Conservation (phyloP, 2,113 vertebrate species). For the Proteles cristata region DNA sequence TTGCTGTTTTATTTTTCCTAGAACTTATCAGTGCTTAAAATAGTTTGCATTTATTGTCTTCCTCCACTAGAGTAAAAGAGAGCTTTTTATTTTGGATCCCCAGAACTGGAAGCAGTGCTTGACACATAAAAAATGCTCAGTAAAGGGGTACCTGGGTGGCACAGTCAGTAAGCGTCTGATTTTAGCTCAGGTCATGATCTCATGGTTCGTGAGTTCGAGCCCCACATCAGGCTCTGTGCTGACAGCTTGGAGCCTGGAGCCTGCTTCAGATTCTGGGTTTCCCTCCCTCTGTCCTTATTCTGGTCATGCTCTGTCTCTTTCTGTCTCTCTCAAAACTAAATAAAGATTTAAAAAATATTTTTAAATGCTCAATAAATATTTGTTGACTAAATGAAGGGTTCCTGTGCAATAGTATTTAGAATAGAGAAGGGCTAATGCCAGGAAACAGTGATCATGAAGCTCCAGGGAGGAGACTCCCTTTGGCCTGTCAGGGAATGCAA, state of each 20-base stretch:
- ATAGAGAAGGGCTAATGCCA: not conserved
- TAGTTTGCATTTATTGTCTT: not conserved
- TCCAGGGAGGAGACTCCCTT: not conserved
- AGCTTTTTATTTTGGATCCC: not conserved
- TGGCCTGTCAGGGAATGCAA: not conserved
- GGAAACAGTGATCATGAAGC: not conserved
- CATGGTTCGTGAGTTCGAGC: no score
- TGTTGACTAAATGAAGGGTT: not conserved
- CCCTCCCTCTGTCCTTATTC: no score
- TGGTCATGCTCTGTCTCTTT: no score
- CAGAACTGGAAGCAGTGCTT: not conserved
- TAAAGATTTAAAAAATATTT: no score
- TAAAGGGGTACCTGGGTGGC: not conserved
- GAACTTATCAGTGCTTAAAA: not conserved
- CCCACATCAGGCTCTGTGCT: no score
- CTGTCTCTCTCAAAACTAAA: no score
- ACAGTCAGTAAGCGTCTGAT: not conserved
- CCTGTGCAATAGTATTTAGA: not conserved
- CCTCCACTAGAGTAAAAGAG: not conserved
- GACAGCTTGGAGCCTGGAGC: no score
- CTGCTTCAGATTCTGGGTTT: no score
- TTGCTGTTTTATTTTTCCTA: not conserved
- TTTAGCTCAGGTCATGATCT: no score
- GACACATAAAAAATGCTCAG: not conserved
- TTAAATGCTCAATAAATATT: not conserved